Base-by-base conservation (phyloP, 2,797 vertebrate genomes). In the Oreochromis mossambicus region DNA sequence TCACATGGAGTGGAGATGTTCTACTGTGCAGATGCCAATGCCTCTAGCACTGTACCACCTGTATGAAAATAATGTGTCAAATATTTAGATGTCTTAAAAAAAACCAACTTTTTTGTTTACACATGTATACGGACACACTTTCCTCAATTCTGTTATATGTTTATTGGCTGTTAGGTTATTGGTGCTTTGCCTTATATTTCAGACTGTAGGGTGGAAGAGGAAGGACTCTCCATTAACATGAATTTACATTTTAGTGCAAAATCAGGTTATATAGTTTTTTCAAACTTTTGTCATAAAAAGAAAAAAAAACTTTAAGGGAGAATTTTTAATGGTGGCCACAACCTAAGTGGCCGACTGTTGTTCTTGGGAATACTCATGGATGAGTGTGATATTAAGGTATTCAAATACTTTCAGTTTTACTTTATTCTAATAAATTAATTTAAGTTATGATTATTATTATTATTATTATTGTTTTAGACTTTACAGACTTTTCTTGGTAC, bases 1-100 rank as follows among this genome's bases (percentile, higher is more conserved):
- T 97, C 97, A 58, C 98, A 98, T 0, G 98, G 98, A 29, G 95
- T 91, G 54, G 98, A 99, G 92, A 97, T 99, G 97, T 97, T 97
- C 91, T 99, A 99, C 92, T 99, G 98, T 81, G 84, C 93, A 17
- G 70, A 94, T 14, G 86, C 94, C 78, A 98, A 98, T 73, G 14
- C 68, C 58, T 97, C 98, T 24, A 89, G 46, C 73, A 97, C 97
- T 1, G 78, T 87, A 32, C 85, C 94, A 41, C 95, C 91, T 10
- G 56, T 29, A 51, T 92, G 80, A 94, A 29, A 58, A 3, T 7
- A 80, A 56, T 7, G 9, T 13, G 32, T 26, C n/a, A 79, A 36
- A 38, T 82, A 41, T 29, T 80, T 48, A 2, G 32, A 29, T 55
- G 19, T 55, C n/a, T 46, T 86, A 73, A 43, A 46, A 63, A 36